These are phyloP conservation scores for Anas platyrhynchos DNA, from an alignment of 2,113 vertebrate genomes.

Conservation along the genomic window DNA sequence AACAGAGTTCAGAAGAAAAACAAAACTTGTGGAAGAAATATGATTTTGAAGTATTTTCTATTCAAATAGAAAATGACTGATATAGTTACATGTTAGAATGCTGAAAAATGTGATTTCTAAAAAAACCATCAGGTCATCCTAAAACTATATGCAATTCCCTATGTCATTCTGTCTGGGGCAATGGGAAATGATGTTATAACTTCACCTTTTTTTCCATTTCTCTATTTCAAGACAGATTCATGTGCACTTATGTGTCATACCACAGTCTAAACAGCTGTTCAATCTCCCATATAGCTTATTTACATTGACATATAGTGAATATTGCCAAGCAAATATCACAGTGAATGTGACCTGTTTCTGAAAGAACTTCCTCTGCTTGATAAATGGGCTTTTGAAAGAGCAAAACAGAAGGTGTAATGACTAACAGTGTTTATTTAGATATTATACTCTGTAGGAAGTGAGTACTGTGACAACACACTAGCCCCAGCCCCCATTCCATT, in stretches of 20 bases:
- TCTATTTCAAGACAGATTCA: background rate
- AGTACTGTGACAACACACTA: background rate
- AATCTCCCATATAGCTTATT: slow-evolving; percentile 9
- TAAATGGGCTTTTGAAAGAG: background rate
- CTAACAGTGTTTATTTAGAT: background rate
- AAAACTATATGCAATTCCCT: background rate
- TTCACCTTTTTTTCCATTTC: background rate
- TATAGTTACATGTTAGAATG: background rate
- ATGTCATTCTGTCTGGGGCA: background rate
- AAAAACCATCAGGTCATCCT: background rate
- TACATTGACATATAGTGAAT: background rate
- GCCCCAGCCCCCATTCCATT: background rate
- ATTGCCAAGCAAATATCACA: background rate
- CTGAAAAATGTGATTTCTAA: background rate
- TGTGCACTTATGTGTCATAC: background rate
- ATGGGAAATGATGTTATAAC: background rate
- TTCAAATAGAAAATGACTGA: background rate
- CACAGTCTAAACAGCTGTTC: background rate
- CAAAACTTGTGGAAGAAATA: background rate
- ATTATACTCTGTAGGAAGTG: background rate
- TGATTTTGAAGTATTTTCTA: background rate
- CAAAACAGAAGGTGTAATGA: background rate
- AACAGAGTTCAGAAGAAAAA: background rate
- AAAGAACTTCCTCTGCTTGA: background rate
- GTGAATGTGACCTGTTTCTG: background rate